Conservation (phyloP, 2,888 invertebrate genomes). For the Sphecodes monilicornis region DNA sequence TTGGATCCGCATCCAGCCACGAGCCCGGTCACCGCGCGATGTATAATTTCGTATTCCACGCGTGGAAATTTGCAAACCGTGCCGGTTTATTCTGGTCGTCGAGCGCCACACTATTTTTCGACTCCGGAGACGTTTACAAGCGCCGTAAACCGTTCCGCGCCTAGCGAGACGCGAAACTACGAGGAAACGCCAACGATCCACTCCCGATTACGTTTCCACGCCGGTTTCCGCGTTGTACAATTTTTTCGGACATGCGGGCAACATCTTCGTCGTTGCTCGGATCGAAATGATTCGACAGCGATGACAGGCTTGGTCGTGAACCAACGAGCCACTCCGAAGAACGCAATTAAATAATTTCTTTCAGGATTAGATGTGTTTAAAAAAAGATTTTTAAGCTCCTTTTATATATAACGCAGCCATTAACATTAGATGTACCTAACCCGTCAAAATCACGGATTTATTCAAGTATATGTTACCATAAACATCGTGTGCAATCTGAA, state of each 20-base stretch:
- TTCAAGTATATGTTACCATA: too few relatives aligned
- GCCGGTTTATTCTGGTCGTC: constrained; percentile 14
- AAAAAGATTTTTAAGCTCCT: neutral
- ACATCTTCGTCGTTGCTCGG: neutral
- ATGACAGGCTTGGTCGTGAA: neutral
- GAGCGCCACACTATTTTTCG: neutral
- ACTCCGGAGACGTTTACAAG: constrained; percentile 3
- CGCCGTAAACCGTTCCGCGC: neutral
- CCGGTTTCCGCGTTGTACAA: neutral
- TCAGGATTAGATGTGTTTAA: neutral
- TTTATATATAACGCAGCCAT: neutral
- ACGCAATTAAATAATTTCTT: neutral
- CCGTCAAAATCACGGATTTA: too few relatives aligned
- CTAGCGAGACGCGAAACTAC: neutral
- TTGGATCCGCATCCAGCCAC: constrained; percentile 3
- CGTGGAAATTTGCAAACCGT: neutral
- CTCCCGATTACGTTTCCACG: constrained; percentile 12
- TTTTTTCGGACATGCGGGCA: neutral
- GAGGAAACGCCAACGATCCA: neutral
- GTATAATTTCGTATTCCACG: neutral
- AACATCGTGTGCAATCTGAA: too few relatives aligned
- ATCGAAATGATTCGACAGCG: neutral
- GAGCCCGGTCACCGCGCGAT: neutral
- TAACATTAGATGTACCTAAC: too few relatives aligned
- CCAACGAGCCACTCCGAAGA: neutral